Conservation (phyloP, 1,140 invertebrate species). For the Drosophila navojoa region DNA sequence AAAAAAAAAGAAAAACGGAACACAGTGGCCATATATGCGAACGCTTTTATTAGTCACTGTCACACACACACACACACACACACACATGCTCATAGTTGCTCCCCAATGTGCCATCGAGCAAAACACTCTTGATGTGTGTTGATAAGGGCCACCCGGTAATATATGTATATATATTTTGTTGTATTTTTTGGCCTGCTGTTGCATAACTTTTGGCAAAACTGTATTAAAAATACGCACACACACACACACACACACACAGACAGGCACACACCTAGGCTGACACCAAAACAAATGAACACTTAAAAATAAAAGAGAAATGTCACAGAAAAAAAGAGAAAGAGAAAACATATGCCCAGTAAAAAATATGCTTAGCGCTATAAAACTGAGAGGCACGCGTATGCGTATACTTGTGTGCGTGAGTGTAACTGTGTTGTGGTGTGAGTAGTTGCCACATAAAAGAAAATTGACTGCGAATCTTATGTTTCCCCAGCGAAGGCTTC, state of each 20-base stretch:
- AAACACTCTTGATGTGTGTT: conserved; percentile 70
- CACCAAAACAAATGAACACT: conserved; percentile 17
- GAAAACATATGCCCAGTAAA: conserved; percentile 49
- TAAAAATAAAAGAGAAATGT: not conserved
- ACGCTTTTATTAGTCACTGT: conserved; percentile 76
- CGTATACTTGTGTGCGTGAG: conserved; percentile 17
- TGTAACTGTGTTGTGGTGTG: conserved; percentile 10
- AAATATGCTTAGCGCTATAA: conserved; percentile 63
- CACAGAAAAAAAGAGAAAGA: not conserved
- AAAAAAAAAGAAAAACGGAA: not conserved
- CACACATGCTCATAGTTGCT: conserved; percentile 56
- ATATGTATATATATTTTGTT: conserved; percentile 17
- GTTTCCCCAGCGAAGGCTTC: conserved; percentile 48
- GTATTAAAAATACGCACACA: conserved; percentile 66
- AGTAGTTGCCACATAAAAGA: conserved; percentile 61
- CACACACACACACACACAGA: not conserved
- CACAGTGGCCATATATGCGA: conserved; percentile 30
- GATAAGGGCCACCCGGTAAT: conserved; percentile 65
- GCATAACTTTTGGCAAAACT: conserved; percentile 58
- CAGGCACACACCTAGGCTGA: conserved; percentile 12
- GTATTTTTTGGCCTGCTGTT: conserved; percentile 45
- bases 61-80: conserved; percentile 54
- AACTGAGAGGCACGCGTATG: conserved; percentile 34
- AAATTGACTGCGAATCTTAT: conserved; percentile 75
- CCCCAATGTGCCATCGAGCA: conserved; percentile 74